Evolutionary conservation across 2,888 invertebrate species (phyloP).

Genomic region (Nymphalis c-album): DNA sequence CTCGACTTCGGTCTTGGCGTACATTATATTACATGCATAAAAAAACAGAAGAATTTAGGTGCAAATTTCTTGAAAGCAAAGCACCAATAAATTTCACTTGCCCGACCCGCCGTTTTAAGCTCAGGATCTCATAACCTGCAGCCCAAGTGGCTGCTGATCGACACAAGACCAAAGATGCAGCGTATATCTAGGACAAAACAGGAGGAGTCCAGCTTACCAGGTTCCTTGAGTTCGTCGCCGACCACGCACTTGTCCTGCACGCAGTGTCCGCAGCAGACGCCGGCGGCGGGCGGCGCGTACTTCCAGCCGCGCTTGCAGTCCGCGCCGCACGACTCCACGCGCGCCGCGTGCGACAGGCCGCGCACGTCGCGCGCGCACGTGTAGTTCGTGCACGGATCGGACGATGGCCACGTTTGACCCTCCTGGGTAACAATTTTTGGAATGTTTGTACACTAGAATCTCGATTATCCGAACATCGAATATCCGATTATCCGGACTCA

Average conservation of each 20-base stretch:
- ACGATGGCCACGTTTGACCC: constrained; percentile 75
- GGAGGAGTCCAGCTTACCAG: constrained; percentile 56
- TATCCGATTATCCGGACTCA: too few species aligned
- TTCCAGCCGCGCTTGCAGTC: constrained; percentile 81
- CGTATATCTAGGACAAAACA: neutral
- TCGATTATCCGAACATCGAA: too few species aligned
- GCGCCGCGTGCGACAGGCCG: constrained; percentile 62
- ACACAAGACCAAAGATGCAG: too few species aligned
- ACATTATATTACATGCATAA: too few species aligned
- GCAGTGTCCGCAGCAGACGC: constrained; percentile 85
- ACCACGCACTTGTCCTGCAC: constrained; percentile 80
- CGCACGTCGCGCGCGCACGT: constrained; percentile 72
- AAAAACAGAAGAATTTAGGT: too few species aligned
- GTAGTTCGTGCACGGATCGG: constrained; percentile 79
- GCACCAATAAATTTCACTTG: too few species aligned
- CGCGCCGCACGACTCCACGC: constrained; percentile 64
- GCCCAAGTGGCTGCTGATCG: too few species aligned
- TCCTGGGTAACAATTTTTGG: constrained; percentile 52
- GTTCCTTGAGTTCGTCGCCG: constrained; percentile 69
- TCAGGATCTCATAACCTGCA: too few species aligned
- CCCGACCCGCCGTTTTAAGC: too few species aligned
- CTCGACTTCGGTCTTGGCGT: too few species aligned
- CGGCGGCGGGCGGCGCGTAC: constrained; percentile 66
- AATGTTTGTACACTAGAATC: too few species aligned
- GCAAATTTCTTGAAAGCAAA: too few species aligned